Percentiles rank a stretch among this genome's conserved stretches.
phyloP scores from a whole-genome alignment of 2,888 invertebrate genomes.

The Eupelmus urozonus region DNA sequence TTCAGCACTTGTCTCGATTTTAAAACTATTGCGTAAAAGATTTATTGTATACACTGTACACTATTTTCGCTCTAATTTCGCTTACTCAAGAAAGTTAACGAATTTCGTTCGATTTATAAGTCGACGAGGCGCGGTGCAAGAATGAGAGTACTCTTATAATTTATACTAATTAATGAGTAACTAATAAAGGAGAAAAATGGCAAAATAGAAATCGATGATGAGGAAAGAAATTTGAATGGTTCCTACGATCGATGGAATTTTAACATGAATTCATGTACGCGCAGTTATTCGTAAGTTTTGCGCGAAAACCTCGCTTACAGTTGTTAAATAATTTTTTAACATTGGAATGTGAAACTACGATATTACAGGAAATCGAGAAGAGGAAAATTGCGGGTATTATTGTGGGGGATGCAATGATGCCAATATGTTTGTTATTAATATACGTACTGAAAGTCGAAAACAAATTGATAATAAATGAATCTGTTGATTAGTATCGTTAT shows the following conservation, averaged over 20 bases:
- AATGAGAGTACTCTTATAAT: slow-evolving; percentile 46
- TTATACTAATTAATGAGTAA: slow-evolving; percentile 15
- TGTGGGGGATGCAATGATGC: slow-evolving; percentile 44
- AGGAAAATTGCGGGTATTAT: slow-evolving; percentile 27
- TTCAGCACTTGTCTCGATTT: slow-evolving; percentile 38
- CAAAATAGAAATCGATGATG: slow-evolving; percentile 15
- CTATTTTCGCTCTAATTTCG: not conserved
- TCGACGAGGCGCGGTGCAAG: slow-evolving; percentile 7
- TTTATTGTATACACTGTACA: slow-evolving; percentile 12
- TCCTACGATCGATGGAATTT: slow-evolving; percentile 46
- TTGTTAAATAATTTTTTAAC: slow-evolving; percentile 34
- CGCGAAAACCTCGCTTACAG: slow-evolving; percentile 40
- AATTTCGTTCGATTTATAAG: too few relatives aligned
- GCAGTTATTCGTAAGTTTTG: slow-evolving; percentile 39
- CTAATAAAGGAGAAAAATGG: not conserved
- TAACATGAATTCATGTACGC: not conserved
- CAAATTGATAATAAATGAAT: slow-evolving; percentile 54
- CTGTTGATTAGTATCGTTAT: slow-evolving; percentile 51
- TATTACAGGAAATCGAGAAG: not conserved
- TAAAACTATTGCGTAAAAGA: slow-evolving; percentile 17
- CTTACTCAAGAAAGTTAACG: slow-evolving; percentile 2
- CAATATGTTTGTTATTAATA: slow-evolving; percentile 52
- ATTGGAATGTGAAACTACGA: not conserved
- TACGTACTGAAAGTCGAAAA: slow-evolving; percentile 40
- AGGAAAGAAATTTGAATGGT: slow-evolving; percentile 22